Base-by-base conservation (phyloP, 2,888 invertebrate genomes). In the Hypomecis atomaria region DNA sequence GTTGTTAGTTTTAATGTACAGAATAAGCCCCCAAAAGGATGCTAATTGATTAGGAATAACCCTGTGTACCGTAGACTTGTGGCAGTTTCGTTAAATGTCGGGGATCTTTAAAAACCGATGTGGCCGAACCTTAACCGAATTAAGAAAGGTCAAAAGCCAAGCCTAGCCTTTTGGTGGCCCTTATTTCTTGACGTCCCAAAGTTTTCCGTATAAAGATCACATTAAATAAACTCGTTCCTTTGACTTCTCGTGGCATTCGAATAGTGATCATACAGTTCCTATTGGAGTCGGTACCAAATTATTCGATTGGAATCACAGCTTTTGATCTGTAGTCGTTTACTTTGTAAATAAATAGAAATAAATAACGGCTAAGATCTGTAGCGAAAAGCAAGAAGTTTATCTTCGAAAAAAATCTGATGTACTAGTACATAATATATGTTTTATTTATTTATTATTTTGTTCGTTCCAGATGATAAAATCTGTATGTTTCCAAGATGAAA, bases 121-220 rank as follows among this genome's bases (percentile, higher is more conserved):
- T 54, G 36, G 34, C 9, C 44, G 40, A 52, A 47, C 10, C 56
- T 33, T 47, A 9, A 55, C 43, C 36, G 49, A 55, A 49, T 61
- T 61, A 50, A 48, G 9, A 49, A 47, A 62, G 57, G 57, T 62
- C 53, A 62, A 57, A 56, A 33, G 43, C 55, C 55, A 45, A 33
- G 13, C 43, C 43, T 37, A 33, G 43, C 55, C 43, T 40, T 62
- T 55, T 43, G 40, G n/a, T 37, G 43, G 37, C 43, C 42, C 37
- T 48, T 56, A 48, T 55, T 61, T 55, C 60, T 48, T 48, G 52
- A 38, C 36, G 33, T 55, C 33, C 45, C n/a, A 45, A 47, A 56
- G 47, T 47, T 55, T 52, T 40, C 47, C 47, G 47, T 56, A 56
- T 56, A 56, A 56, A 47, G 56, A 56, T 56, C 56, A 56, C 47